phyloP scores from a whole-genome alignment of 2,113 vertebrate genomes.

The Heterotilapia buettikoferi region DNA sequence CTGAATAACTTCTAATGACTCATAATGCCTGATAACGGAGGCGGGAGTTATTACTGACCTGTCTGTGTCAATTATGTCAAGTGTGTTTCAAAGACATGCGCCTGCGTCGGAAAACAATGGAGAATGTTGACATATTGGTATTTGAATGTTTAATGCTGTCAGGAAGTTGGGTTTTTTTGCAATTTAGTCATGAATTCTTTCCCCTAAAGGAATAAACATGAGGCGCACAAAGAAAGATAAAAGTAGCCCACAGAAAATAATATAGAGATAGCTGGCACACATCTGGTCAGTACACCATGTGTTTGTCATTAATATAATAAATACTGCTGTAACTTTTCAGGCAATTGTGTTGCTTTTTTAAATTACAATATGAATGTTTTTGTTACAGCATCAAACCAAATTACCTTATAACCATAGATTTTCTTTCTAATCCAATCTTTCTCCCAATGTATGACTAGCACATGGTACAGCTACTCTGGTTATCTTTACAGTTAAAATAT shows the following conservation, averaged over 20 bases:
- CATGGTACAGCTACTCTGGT: not conserved
- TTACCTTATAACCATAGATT: not conserved
- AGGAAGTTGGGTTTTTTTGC: not conserved
- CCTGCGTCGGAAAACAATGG: not conserved
- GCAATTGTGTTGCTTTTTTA: not conserved
- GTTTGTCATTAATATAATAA: not conserved
- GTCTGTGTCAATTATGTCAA: not conserved
- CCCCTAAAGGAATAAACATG: not conserved
- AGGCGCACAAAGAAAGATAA: not conserved
- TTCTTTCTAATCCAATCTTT: not conserved
- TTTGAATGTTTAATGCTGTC: not conserved
- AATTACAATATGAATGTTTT: not conserved
- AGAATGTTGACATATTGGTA: not conserved
- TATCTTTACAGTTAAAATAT: not conserved
- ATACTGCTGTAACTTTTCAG: not conserved
- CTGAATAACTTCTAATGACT: not conserved
- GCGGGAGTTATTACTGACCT: not conserved
- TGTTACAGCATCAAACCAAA: not conserved
- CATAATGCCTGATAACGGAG: not conserved
- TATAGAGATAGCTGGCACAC: not conserved
- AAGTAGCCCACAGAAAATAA: not conserved
- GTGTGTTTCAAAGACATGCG: not conserved
- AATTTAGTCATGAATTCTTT: not conserved
- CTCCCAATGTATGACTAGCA: not conserved
- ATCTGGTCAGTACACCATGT: not conserved